phyloP scores from a whole-genome alignment of 1,140 invertebrate species.

The Sipha flava region DNA sequence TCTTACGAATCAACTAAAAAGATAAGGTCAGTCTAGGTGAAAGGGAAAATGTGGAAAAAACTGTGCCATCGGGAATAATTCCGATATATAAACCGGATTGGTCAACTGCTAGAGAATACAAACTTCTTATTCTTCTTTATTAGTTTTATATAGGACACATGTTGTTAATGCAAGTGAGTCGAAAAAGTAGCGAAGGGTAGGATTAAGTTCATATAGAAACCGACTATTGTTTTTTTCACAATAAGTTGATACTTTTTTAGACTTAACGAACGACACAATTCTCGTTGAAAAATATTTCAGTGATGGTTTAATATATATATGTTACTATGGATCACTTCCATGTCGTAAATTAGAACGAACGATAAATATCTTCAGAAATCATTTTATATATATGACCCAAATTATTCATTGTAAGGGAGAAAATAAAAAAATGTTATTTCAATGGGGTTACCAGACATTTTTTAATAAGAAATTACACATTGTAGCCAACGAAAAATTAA shows the following conservation, averaged over 20 bases:
- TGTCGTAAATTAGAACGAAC: not conserved
- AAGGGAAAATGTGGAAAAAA: not conserved
- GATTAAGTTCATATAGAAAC: not conserved
- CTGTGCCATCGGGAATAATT: slow-evolving; percentile 7
- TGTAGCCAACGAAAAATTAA: too few relatives aligned
- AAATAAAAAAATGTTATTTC: too few relatives aligned
- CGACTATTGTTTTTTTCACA: not conserved
- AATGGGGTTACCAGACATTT: too few relatives aligned
- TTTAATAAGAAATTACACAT: too few relatives aligned
- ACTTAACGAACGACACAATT: not conserved
- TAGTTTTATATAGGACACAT: not conserved
- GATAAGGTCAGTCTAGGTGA: not conserved
- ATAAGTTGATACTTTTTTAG: not conserved
- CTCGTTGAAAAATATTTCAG: not conserved
- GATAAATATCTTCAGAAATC: not conserved
- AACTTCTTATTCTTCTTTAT: not conserved
- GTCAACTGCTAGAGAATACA: not conserved
- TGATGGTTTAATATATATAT: not conserved
- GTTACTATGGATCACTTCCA: not conserved
- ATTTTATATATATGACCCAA: too few relatives aligned
- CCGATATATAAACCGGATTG: slow-evolving; percentile 1
- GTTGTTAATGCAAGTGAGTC: not conserved
- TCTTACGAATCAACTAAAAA: not conserved
- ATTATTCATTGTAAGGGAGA: too few relatives aligned
- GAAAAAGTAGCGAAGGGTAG: not conserved